These are phyloP conservation scores for Porites rus DNA, from an alignment of 92 coral and sea anemone species.

Conservation along the genomic window DNA sequence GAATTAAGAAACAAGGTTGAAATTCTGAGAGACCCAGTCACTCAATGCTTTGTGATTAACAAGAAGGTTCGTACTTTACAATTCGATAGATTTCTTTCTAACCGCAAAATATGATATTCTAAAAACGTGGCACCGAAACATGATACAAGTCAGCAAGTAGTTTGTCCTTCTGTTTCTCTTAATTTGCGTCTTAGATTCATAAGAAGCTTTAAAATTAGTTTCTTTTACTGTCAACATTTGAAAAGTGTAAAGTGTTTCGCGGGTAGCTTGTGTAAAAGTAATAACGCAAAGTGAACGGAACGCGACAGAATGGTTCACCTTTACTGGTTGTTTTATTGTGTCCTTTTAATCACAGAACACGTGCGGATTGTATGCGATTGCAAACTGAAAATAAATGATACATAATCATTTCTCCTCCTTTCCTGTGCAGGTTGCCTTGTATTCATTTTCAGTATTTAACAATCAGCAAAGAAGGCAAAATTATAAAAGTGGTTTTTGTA, in stretches of 20 bases:
- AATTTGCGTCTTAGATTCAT: constrained; percentile 1
- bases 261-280: constrained; percentile 14
- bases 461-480: background rate
- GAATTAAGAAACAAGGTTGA: constrained; percentile 29
- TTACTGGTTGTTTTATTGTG: constrained; percentile 29
- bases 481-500: too few relatives aligned
- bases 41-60: background rate
- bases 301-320: constrained; percentile 4
- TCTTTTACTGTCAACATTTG: constrained; percentile 10
- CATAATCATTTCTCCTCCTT: constrained; percentile 29
- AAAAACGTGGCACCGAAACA: constrained; percentile 42
- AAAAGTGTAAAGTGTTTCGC: constrained; percentile 32
- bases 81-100: constrained; percentile 28
- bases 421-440: constrained; percentile 8
- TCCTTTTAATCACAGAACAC: constrained; percentile 22
- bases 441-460: background rate
- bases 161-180: background rate
- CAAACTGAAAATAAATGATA: constrained; percentile 25
- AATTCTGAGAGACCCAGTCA: constrained; percentile 10
- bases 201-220: constrained; percentile 12
- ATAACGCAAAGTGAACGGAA: background rate
- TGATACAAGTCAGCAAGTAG: constrained; percentile 16
- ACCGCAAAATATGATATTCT: constrained; percentile 45
- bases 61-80: background rate
- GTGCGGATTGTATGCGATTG: constrained; percentile 28